Conservation (phyloP, 1,140 invertebrate species). For the Armadillidium nasatum region DNA sequence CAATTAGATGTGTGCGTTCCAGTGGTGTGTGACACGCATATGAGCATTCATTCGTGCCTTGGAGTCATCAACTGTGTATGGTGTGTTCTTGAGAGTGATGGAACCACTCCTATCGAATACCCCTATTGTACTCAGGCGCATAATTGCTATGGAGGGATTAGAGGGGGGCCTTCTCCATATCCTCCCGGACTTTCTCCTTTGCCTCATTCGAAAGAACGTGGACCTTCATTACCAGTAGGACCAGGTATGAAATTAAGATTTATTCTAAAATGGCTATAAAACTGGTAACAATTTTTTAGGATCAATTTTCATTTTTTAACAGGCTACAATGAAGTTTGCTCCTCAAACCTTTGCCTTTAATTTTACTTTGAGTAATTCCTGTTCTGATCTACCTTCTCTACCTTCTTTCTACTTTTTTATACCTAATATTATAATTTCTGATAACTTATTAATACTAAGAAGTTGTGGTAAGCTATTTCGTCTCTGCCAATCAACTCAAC, state of each 20-base stretch:
- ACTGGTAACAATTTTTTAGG: too few relatives aligned
- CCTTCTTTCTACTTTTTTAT: too few relatives aligned
- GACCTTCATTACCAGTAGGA: conserved; percentile 30
- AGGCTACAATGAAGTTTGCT: too few relatives aligned
- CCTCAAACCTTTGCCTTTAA: too few relatives aligned
- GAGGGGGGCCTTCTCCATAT: conserved; percentile 75
- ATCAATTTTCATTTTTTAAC: too few relatives aligned
- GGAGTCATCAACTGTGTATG: conserved; percentile 84
- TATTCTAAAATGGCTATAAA: too few relatives aligned
- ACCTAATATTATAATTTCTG: too few relatives aligned
- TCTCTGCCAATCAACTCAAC: too few relatives aligned
- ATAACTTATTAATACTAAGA: too few relatives aligned
- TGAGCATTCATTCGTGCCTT: conserved; percentile 56
- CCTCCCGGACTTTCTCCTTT: conserved; percentile 55
- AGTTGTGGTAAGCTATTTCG: too few relatives aligned
- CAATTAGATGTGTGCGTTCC: conserved; percentile 37
- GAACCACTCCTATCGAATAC: conserved; percentile 59
- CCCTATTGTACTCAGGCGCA: conserved; percentile 75
- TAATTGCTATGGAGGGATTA: conserved; percentile 76
- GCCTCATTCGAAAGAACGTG: conserved; percentile 37
- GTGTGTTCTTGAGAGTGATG: conserved; percentile 75
- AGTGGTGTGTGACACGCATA: conserved; percentile 27
- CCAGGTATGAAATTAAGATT: conserved; percentile 50
- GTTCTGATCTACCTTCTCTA: too few relatives aligned
- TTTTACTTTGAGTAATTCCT: too few relatives aligned